Evolutionary conservation across 2,797 vertebrate species (phyloP).

Genomic region (Schizopygopsis pylzovi): DNA sequence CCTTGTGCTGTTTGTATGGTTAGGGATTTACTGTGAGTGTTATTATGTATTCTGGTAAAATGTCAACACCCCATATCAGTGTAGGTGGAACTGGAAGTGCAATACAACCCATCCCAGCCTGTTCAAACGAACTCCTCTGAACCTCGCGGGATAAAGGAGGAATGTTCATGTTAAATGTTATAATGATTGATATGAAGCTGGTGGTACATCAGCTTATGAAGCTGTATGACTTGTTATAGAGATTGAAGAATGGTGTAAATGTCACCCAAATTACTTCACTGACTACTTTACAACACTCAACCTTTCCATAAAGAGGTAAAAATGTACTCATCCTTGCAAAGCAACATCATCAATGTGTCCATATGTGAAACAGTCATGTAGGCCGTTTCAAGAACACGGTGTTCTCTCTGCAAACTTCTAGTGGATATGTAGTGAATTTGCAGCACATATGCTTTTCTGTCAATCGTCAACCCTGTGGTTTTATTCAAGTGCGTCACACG

Average conservation of each 20-base stretch:
- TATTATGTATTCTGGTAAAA: conserved; percentile 10
- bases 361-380: not conserved
- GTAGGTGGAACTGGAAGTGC: not conserved
- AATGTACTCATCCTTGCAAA: not conserved
- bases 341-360: not conserved
- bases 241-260: not conserved
- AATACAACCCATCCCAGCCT: not conserved
- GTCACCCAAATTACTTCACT: not conserved
- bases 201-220: not conserved
- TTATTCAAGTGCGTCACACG: not conserved
- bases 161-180: conserved; percentile 12
- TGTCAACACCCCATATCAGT: not conserved
- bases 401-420: not conserved
- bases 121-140: conserved; percentile 3
- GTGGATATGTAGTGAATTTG: not conserved
- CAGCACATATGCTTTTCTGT: not conserved
- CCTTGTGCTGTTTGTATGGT: not conserved
- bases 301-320: not conserved
- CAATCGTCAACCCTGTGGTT: not conserved
- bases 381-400: not conserved
- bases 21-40: conserved; percentile 16
- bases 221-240: not conserved
- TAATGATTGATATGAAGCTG: not conserved
- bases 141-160: not conserved
- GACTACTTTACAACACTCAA: not conserved